Percentiles rank a stretch among this genome's conserved stretches.
Conservation (phyloP, 2,888 invertebrate species). For the Stenoptilia bipunctidactyla region DNA sequence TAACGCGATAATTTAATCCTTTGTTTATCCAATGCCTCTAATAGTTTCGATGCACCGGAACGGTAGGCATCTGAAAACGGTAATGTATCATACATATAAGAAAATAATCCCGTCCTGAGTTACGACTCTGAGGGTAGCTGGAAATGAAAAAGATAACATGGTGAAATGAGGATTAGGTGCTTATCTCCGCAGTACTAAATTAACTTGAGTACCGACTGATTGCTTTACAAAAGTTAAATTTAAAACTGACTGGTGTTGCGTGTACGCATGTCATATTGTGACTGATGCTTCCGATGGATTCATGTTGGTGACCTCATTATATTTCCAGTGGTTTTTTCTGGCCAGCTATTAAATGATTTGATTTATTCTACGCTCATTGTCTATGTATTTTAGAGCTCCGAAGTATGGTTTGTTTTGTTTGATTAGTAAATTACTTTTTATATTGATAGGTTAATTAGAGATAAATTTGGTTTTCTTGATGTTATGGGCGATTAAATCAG, state of each 20-base stretch:
- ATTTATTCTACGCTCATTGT: too few relatives aligned
- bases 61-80: constrained; percentile 42
- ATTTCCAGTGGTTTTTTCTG: too few relatives aligned
- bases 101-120: constrained; percentile 59
- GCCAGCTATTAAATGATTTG: too few relatives aligned
- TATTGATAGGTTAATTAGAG: too few relatives aligned
- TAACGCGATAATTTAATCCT: constrained; percentile 65
- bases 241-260: background rate
- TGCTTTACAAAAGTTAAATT: background rate
- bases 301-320: background rate
- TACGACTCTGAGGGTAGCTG: constrained; percentile 28
- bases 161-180: too few relatives aligned
- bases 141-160: constrained; percentile 1
- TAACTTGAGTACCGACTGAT: background rate
- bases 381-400: too few relatives aligned
- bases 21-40: constrained; percentile 65
- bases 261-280: background rate
- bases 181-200: background rate
- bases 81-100: constrained; percentile 63
- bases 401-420: too few relatives aligned
- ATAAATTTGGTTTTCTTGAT: too few relatives aligned
- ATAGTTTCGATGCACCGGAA: constrained; percentile 54
- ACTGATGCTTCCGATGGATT: background rate
- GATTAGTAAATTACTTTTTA: too few relatives aligned
- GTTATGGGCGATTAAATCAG: too few relatives aligned